Evolutionary conservation across 2,888 invertebrate species (phyloP).

Genomic region (Nipponacmea schrenckii): DNA sequence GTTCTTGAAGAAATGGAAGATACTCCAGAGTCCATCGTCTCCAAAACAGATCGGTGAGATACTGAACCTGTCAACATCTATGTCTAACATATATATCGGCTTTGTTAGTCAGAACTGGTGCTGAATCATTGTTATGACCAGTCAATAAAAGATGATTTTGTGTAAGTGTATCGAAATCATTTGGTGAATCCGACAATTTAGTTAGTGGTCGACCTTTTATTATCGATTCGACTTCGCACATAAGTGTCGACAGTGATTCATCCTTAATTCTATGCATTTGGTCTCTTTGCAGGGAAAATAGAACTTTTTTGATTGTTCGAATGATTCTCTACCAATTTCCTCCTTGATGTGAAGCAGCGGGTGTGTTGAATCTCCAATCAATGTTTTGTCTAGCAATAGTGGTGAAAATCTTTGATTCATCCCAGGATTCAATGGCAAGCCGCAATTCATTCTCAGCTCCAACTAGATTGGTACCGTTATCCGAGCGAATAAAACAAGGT

Average conservation of each 20-base stretch:
- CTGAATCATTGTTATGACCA: conserved; percentile 17
- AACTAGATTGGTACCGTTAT: conserved; percentile 31
- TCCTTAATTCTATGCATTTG: no score
- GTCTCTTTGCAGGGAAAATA: conserved; percentile 22
- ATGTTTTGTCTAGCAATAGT: conserved; percentile 14
- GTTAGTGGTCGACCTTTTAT: conserved; percentile 31
- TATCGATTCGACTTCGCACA: conserved; percentile 28
- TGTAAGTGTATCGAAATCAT: conserved; percentile 45
- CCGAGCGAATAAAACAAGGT: conserved; percentile 9
- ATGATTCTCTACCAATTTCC: conserved; percentile 33
- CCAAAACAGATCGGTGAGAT: conserved; percentile 28
- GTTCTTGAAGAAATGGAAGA: no score
- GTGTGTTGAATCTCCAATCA: conserved; percentile 24
- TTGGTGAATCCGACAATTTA: conserved; percentile 16
- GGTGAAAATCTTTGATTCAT: conserved; percentile 7
- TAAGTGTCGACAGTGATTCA: conserved; percentile 30
- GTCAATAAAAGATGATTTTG: conserved; percentile 56
- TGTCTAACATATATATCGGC: conserved; percentile 23
- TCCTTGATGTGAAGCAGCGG: conserved; percentile 24
- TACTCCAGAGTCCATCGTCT: background rate
- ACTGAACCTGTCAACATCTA: conserved; percentile 32
- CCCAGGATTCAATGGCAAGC: conserved; percentile 15
- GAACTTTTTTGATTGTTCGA: conserved; percentile 25
- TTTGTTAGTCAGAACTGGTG: conserved; percentile 25
- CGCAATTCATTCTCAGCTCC: conserved; percentile 24